These are phyloP conservation scores for Smittia aterrima DNA, from an alignment of 2,888 invertebrate genomes.

Conservation along the genomic window DNA sequence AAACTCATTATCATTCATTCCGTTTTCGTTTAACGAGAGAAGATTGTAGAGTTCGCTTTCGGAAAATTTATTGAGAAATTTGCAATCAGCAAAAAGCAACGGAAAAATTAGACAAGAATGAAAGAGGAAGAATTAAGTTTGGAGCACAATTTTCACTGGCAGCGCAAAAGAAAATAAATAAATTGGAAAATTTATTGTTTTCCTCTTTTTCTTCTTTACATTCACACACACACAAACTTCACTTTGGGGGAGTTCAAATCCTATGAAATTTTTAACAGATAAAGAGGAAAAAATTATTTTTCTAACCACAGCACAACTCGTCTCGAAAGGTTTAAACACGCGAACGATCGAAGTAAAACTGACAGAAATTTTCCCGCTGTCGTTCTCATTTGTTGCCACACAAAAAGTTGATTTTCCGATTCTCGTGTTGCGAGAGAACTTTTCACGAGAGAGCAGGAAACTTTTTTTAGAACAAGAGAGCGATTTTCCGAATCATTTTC, in stretches of 20 bases:
- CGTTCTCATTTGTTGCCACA: constrained; percentile 1
- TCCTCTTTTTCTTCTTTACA: neutral
- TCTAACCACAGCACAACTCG: constrained; percentile 33
- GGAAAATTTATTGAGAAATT: constrained; percentile 5
- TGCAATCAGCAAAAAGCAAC: constrained; percentile 1
- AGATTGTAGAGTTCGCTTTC: neutral
- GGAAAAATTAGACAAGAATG: neutral
- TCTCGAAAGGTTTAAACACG: constrained; percentile 34
- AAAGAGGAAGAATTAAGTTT: neutral
- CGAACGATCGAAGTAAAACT: constrained; percentile 34
- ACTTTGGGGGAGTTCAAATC: constrained; percentile 5
- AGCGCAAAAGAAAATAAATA: neutral
- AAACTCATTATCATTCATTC: constrained; percentile 19
- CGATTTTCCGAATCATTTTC: neutral
- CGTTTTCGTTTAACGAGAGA: neutral
- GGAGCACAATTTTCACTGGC: constrained; percentile 9
- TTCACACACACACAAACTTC: neutral
- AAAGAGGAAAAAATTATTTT: neutral
- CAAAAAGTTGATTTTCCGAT: neutral
- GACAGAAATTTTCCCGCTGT: constrained; percentile 9
- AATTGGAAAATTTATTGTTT: constrained; percentile 15
- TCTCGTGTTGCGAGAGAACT: neutral
- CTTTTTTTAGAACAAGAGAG: constrained; percentile 19
- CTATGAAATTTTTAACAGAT: constrained; percentile 20
- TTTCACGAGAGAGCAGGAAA: neutral